phyloP scores from a whole-genome alignment of 2,113 vertebrate species.

The Pardalotus punctatus region DNA sequence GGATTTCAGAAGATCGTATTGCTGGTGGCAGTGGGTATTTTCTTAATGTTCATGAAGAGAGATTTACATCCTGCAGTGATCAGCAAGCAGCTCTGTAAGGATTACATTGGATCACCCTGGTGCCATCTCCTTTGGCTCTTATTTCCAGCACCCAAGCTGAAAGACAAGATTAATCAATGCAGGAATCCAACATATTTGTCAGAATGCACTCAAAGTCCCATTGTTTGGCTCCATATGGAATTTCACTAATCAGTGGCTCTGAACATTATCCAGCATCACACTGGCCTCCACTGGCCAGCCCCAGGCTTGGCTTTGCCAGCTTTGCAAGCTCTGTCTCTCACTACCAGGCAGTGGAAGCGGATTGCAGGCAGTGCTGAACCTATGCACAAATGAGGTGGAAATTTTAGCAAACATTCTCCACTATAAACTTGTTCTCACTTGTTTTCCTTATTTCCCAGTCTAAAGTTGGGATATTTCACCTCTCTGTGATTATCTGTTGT shows the following conservation, averaged over 20 bases:
- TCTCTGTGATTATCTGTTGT: not conserved
- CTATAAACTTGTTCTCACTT: not conserved
- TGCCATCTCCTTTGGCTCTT: not conserved
- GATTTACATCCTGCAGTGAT: not conserved
- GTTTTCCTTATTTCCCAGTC: not conserved
- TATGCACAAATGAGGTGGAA: not conserved
- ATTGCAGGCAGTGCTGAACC: not conserved
- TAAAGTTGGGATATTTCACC: not conserved
- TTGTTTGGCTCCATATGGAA: not conserved
- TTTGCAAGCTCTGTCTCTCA: not conserved
- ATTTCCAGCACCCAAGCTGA: not conserved
- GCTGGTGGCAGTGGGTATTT: not conserved
- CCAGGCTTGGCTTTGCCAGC: not conserved
- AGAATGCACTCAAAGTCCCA: not conserved
- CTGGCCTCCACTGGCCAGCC: not conserved
- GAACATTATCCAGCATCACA: not conserved
- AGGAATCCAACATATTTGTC: not conserved
- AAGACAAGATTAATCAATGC: not conserved
- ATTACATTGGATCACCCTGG: not conserved
- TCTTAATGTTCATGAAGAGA: not conserved
- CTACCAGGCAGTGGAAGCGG: accelerated
- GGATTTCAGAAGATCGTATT: not conserved
- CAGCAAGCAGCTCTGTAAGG: not conserved
- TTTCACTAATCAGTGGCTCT: not conserved
- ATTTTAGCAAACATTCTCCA: not conserved